Evolutionary conservation across 2,888 invertebrate species (phyloP).

Genomic region (Diplazon laetatorius): DNA sequence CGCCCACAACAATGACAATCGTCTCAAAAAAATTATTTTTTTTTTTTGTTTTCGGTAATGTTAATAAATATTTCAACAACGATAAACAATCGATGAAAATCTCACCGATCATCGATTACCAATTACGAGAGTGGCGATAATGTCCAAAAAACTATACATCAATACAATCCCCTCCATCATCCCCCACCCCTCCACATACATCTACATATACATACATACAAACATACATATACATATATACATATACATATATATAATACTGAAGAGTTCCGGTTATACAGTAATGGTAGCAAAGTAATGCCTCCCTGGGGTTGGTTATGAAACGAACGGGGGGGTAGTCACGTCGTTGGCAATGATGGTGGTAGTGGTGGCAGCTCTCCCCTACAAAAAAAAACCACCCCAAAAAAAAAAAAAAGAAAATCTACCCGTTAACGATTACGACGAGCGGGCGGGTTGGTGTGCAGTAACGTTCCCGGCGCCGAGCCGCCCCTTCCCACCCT

Average conservation of each 20-base stretch:
- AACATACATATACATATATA: background rate
- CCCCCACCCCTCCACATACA: no score
- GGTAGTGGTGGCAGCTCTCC: conserved; percentile 33
- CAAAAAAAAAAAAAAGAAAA: conserved; percentile 73
- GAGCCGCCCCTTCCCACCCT: conserved; percentile 11
- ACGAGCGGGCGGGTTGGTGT: conserved; percentile 57
- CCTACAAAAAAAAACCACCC: conserved; percentile 72
- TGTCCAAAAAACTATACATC: background rate
- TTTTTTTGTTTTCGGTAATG: no score
- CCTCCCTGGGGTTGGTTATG: conserved; percentile 15
- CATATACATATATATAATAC: background rate
- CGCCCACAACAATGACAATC: no score
- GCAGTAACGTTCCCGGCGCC: conserved; percentile 11
- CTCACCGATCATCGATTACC: no score
- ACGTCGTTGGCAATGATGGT: conserved; percentile 44
- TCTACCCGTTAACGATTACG: conserved; percentile 80
- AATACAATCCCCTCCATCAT: no score
- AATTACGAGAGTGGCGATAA: conserved; percentile 6
- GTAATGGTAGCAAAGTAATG: conserved; percentile 32
- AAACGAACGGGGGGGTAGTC: conserved; percentile 21
- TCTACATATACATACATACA: background rate
- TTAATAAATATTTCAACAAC: no score
- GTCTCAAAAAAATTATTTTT: no score
- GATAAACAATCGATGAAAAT: no score
- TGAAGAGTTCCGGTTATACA: background rate